Percentiles rank a stretch among this genome's conserved stretches.
These are phyloP conservation scores for Drosophila lacertosa DNA, from an alignment of 1,140 invertebrate species.

Conservation along the genomic window DNA sequence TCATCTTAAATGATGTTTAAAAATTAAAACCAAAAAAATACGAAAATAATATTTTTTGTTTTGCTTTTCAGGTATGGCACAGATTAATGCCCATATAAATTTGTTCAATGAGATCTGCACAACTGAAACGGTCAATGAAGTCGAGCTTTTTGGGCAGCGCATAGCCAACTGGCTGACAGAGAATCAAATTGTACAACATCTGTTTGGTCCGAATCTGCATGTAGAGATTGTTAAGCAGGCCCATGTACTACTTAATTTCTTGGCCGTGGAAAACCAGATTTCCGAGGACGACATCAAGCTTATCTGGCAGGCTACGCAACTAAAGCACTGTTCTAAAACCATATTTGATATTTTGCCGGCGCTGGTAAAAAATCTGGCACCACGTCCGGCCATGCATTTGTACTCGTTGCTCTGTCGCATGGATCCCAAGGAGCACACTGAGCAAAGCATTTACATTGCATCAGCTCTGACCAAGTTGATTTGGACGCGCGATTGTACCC, in stretches of 20 bases:
- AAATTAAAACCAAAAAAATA: too few relatives aligned
- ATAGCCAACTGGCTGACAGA: slow-evolving; percentile 94
- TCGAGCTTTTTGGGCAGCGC: slow-evolving; percentile 92
- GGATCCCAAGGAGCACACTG: slow-evolving; percentile 95
- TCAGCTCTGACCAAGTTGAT: slow-evolving; percentile 95
- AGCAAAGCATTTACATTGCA: slow-evolving; percentile 95
- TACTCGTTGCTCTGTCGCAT: slow-evolving; percentile 93
- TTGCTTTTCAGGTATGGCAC: slow-evolving; percentile 89
- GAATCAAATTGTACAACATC: slow-evolving; percentile 96
- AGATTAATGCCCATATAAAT: slow-evolving; percentile 97
- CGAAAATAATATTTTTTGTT: too few relatives aligned
- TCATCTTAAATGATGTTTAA: too few relatives aligned
- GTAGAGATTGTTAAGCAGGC: slow-evolving; percentile 97
- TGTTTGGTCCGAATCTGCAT: slow-evolving; percentile 98
- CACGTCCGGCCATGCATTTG: slow-evolving; percentile 93
- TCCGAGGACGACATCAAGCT: slow-evolving; percentile 96
- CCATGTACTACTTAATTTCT: slow-evolving; percentile 95
- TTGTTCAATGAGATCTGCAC: slow-evolving; percentile 95
- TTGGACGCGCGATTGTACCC: slow-evolving; percentile 90
- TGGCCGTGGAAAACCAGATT: slow-evolving; percentile 95
- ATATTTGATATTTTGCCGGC: slow-evolving; percentile 95
- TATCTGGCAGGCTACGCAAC: slow-evolving; percentile 96
- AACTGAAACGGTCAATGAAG: slow-evolving; percentile 92
- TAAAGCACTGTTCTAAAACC: slow-evolving; percentile 96
- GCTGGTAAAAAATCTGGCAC: slow-evolving; percentile 94